Evolutionary conservation across 2,797 vertebrate genomes (phyloP).

Genomic region (Centropyge bicolor): DNA sequence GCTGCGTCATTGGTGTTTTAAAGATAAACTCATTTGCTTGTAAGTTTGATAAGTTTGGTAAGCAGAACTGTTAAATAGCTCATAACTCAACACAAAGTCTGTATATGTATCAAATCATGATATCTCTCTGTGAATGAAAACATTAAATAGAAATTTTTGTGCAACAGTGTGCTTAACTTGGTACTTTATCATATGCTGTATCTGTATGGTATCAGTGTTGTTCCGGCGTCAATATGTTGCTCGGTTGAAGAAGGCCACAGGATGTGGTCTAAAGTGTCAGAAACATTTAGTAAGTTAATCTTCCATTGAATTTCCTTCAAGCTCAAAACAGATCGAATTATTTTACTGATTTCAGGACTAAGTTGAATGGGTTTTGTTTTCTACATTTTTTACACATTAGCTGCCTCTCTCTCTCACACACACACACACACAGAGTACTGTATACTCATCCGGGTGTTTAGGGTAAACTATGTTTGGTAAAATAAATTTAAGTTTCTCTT

Average conservation of each 20-base stretch:
- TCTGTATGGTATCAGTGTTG: too few species aligned
- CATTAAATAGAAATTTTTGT: slow-evolving; percentile 39
- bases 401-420: too few species aligned
- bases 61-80: slow-evolving; percentile 2
- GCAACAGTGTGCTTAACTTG: neutral
- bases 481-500: too few species aligned
- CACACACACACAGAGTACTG: too few species aligned
- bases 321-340: neutral
- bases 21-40: neutral
- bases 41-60: slow-evolving; percentile 25
- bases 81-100: slow-evolving; percentile 18
- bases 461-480: too few species aligned
- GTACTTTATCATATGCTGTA: neutral
- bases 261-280: neutral
- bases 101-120: slow-evolving; percentile 15
- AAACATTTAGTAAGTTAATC: neutral
- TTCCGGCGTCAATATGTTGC: neutral
- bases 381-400: too few species aligned
- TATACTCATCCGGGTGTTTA: too few species aligned
- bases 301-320: neutral
- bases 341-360: neutral
- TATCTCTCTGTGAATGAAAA: slow-evolving; percentile 19
- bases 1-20: slow-evolving; percentile 30
- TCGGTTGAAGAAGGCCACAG: neutral
- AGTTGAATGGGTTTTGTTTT: too few species aligned